Conservation (phyloP, 2,797 vertebrate species). For the Pyrocephalus nanus region DNA sequence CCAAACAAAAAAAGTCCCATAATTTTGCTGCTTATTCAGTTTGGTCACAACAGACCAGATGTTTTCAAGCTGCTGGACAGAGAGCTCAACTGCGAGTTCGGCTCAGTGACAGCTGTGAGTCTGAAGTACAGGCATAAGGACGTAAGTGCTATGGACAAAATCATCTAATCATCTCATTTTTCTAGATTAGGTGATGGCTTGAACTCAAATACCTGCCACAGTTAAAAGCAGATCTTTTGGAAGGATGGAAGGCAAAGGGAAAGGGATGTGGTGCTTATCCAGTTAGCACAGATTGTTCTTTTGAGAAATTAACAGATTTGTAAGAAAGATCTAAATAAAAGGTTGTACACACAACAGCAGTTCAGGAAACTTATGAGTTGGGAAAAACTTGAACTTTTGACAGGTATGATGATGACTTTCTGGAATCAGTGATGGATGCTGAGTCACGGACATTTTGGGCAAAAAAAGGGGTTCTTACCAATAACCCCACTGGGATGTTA, state of each 20-base stretch:
- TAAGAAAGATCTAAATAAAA: not conserved
- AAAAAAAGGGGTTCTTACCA: not conserved
- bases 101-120: not conserved
- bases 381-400: not conserved
- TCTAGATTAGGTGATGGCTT: not conserved
- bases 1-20: not conserved
- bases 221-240: not conserved
- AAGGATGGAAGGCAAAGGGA: not conserved
- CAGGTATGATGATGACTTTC: not conserved
- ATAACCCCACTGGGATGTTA: not conserved
- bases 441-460: not conserved
- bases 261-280: not conserved
- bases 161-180: not conserved
- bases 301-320: not conserved
- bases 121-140: not conserved
- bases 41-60: not conserved
- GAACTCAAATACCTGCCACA: not conserved
- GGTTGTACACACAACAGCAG: not conserved
- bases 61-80: not conserved
- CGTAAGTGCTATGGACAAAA: not conserved
- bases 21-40: not conserved
- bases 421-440: not conserved
- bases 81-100: not conserved
- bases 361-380: not conserved
- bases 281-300: not conserved